These are phyloP conservation scores for Laothoe populi DNA, from an alignment of 2,888 invertebrate species.

Conservation along the genomic window DNA sequence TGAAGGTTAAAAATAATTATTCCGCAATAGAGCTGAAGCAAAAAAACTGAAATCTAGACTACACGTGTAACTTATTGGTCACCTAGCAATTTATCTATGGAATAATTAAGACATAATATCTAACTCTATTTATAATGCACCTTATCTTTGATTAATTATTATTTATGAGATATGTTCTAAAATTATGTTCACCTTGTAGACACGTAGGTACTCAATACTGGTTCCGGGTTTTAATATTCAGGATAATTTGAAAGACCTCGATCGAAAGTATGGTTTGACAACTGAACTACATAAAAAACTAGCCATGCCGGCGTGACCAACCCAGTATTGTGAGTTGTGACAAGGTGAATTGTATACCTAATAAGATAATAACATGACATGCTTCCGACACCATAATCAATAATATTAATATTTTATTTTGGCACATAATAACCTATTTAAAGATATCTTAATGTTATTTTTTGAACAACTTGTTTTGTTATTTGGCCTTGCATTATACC, in stretches of 20 bases:
- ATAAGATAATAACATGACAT: neutral
- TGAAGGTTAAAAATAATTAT: constrained; percentile 6
- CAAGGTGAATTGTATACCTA: neutral
- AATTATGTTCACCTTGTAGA: constrained; percentile 1
- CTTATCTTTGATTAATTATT: neutral
- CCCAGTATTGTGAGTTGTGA: too few species aligned
- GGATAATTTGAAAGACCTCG: neutral
- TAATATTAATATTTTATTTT: neutral
- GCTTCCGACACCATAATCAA: neutral
- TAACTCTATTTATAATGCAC: neutral
- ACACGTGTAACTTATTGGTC: constrained; percentile 7
- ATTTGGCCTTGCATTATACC: neutral
- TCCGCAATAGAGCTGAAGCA: constrained; percentile 4
- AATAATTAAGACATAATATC: neutral
- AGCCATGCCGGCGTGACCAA: neutral
- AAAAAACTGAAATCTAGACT: constrained; percentile 15
- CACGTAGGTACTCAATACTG: neutral
- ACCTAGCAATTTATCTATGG: neutral
- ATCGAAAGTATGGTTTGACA: neutral
- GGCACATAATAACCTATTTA: too few species aligned
- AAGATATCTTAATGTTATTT: too few species aligned
- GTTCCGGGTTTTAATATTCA: constrained; percentile 7
- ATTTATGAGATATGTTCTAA: neutral
- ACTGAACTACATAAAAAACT: constrained; percentile 1
- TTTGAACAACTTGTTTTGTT: too few species aligned